phyloP scores from a whole-genome alignment of 2,797 vertebrate species.

The Tokudaia muenninki region DNA sequence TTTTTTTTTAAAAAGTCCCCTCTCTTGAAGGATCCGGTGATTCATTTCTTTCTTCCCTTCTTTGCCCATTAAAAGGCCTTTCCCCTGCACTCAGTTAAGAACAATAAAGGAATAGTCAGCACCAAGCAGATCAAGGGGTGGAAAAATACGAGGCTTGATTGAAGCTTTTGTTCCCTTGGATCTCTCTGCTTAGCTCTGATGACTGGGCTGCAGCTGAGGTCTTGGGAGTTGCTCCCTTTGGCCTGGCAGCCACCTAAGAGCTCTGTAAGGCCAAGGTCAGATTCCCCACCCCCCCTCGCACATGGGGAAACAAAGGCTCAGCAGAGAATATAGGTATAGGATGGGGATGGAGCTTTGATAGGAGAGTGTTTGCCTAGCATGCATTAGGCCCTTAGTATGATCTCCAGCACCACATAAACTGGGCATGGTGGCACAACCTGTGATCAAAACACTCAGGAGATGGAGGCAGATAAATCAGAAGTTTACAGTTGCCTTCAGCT shows the following conservation, averaged over 20 bases:
- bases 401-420: not conserved
- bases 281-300: not conserved
- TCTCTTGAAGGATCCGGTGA: constrained; percentile 53
- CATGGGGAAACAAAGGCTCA: not conserved
- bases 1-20: not conserved
- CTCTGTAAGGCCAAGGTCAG: not conserved
- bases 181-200: not conserved
- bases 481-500: not conserved
- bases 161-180: constrained; percentile 31
- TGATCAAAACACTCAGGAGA: not conserved
- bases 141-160: not conserved
- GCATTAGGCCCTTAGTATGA: not conserved
- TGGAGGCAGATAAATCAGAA: not conserved
- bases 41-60: constrained; percentile 65
- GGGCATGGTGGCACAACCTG: not conserved
- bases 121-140: constrained; percentile 47
- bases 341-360: not conserved
- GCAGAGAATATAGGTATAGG: not conserved
- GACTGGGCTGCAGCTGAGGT: not conserved
- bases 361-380: not conserved
- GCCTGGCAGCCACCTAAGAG: not conserved
- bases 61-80: constrained; percentile 44
- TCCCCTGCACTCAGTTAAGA: not conserved
- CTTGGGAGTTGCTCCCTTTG: not conserved
- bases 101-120: constrained; percentile 17